Evolutionary conservation across 2,888 invertebrate genomes (phyloP), one percentile per base, ranked within the genome.

Genomic region (Phragmatobia fuliginosa): DNA sequence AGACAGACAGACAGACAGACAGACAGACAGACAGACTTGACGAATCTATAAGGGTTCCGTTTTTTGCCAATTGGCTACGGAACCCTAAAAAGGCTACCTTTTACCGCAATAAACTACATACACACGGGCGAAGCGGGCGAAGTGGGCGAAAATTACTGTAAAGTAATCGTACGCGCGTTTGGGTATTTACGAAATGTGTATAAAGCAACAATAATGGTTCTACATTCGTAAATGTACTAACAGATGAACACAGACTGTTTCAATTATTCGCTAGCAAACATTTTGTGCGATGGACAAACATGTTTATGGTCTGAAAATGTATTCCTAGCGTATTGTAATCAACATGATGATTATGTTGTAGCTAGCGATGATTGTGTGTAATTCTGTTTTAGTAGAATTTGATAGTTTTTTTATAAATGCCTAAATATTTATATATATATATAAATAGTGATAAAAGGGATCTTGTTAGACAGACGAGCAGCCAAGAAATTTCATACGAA

Each of bases 211-310:
- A 28, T 25, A 56, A 28, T 56, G 16, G 41, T 41, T 16, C 41
- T 28, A 62, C 62, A 62, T 62, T n/a, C 38, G 28, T 41, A 38
- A 62, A 62, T 62, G 28, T 41, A 45, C 31, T 58, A 45, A 61
- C 79, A 84, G 28, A 16, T 16, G 56, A 28, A 28, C 84, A 84
- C 85, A 83, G 63, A 67, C 68, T 75, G 71, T 84, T 87, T 88
- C 85, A 88, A 88, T 88, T 85, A 88, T 87, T 88, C 83, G 76
- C 72, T 67, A 65, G 77, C 83, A 86, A 86, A 88, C 87, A 85
- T 87, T 85, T 80, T 80, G 75, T 67, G 68, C 78, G 79, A 81
- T 72, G 71, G 64, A 61, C 71, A 63, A 69, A 64, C 66, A 36
- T 78, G 80, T 79, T 81, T 78, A 78, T 74, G 72, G 78, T 61